These are phyloP conservation scores for Petrocephalus sullivani DNA, from an alignment of 2,797 vertebrate genomes.

Conservation along the genomic window DNA sequence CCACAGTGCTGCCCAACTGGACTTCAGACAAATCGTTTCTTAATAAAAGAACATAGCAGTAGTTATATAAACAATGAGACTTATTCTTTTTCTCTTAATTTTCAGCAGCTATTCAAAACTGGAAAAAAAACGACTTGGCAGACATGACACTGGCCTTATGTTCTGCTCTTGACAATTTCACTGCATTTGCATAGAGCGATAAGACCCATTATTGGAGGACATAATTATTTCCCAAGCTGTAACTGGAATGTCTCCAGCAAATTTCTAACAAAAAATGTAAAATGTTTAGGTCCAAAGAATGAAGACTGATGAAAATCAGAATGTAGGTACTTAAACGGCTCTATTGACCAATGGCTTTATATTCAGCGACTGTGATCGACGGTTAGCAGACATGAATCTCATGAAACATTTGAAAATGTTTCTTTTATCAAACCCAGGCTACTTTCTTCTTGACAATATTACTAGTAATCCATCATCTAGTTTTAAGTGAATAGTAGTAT, in stretches of 20 bases:
- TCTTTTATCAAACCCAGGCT: not conserved
- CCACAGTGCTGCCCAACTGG: not conserved
- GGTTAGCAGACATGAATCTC: not conserved
- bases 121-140: conserved; percentile 24
- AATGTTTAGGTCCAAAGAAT: not conserved
- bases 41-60: not conserved
- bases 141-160: conserved; percentile 20
- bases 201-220: conserved; percentile 31
- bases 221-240: conserved; percentile 10
- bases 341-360: not conserved
- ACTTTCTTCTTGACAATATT: not conserved
- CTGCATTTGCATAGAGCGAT: conserved; percentile 33
- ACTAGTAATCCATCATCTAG: not conserved
- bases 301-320: conserved; percentile 8
- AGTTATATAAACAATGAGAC: not conserved
- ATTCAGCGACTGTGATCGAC: conserved; percentile 6
- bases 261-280: not conserved
- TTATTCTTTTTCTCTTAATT: conserved; percentile 13
- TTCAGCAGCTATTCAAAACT: conserved; percentile 14
- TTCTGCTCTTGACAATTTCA: conserved; percentile 26
- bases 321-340: conserved; percentile 4
- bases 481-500: not conserved
- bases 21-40: not conserved
- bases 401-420: conserved; percentile 16
- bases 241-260: conserved; percentile 7